Percentiles rank a stretch among this genome's conserved stretches.
phyloP scores from a whole-genome alignment of 2,888 invertebrate species.

The Bombylius discolor region DNA sequence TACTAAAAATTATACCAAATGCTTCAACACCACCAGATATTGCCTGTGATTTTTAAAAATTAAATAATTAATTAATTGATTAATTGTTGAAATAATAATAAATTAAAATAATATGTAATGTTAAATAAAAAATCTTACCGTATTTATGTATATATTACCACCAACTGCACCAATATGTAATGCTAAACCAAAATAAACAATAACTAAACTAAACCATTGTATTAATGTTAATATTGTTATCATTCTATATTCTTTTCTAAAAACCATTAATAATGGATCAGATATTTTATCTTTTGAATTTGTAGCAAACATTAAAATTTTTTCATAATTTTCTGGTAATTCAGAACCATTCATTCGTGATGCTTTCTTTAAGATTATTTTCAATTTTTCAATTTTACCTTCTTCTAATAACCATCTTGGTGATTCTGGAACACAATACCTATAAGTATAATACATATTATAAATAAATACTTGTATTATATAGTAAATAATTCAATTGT shows the following conservation, averaged over 20 bases:
- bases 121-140: constrained; percentile 38
- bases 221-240: constrained; percentile 55
- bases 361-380: constrained; percentile 49
- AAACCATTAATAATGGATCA: constrained; percentile 49
- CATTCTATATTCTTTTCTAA: constrained; percentile 49
- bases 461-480: no score
- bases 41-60: constrained; percentile 25
- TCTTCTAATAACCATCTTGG: constrained; percentile 63
- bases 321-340: constrained; percentile 53
- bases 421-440: constrained; percentile 64
- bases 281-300: constrained; percentile 11
- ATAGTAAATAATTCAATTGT: no score
- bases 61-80: background rate
- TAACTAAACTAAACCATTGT: constrained; percentile 61
- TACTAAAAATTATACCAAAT: constrained; percentile 58
- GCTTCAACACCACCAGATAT: constrained; percentile 59
- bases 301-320: constrained; percentile 19
- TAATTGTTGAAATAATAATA: background rate
- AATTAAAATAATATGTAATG: no score
- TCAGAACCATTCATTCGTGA: constrained; percentile 49
- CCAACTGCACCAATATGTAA: constrained; percentile 61
- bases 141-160: constrained; percentile 58
- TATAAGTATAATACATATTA: constrained; percentile 9
- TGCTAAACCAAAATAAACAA: constrained; percentile 67
- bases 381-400: constrained; percentile 54